These are phyloP conservation scores for Geococcyx californianus DNA, from an alignment of 2,113 vertebrate genomes.

Conservation along the genomic window DNA sequence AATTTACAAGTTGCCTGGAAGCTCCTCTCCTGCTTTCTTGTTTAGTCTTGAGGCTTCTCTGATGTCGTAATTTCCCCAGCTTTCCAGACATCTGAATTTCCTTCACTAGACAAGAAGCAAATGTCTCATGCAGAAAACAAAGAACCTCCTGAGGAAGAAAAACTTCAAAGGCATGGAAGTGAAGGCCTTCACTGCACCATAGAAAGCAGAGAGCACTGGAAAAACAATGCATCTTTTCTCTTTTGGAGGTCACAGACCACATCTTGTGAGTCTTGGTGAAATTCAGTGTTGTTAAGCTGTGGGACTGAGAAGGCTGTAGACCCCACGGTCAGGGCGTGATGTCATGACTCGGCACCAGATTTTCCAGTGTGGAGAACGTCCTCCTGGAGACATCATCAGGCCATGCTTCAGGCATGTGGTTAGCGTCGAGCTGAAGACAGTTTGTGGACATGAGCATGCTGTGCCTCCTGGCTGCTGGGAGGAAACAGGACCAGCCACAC, in stretches of 20 bases:
- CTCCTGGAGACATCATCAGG: rapidly evolving
- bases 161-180: background rate
- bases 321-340: background rate
- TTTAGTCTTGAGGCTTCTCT: background rate
- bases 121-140: background rate
- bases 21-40: background rate
- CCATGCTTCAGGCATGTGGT: background rate
- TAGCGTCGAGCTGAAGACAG: background rate
- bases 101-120: background rate
- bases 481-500: rapidly evolving
- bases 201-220: background rate
- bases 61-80: background rate
- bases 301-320: background rate
- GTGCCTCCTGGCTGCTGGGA: background rate
- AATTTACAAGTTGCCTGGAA: background rate
- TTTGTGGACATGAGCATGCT: rapidly evolving
- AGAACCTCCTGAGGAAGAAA: background rate
- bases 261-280: background rate
- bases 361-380: background rate
- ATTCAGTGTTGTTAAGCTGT: rapidly evolving
- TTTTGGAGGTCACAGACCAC: background rate
- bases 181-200: background rate
- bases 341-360: background rate
- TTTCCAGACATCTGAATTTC: background rate
- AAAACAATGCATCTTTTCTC: background rate